phyloP scores from a whole-genome alignment of 1,140 invertebrate species.

The Drosophila kanapiae region DNA sequence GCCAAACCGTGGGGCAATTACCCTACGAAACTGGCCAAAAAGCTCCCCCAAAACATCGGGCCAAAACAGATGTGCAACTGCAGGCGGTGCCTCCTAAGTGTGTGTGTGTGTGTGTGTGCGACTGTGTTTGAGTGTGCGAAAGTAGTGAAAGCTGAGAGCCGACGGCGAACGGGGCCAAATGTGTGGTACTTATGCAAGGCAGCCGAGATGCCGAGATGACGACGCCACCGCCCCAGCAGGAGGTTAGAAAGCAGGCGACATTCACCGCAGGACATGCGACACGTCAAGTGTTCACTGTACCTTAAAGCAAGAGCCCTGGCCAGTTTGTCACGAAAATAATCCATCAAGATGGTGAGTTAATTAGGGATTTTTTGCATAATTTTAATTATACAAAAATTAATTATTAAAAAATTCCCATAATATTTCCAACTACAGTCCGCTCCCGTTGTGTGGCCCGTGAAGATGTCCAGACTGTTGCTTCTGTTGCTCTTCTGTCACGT shows the following conservation, averaged over 20 bases:
- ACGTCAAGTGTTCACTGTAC: conserved; percentile 54
- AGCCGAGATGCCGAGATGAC: conserved; percentile 48
- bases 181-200: conserved; percentile 44
- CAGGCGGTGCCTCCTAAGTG: not conserved
- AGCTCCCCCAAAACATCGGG: conserved; percentile 17
- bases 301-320: conserved; percentile 6
- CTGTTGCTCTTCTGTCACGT: conserved; percentile 85
- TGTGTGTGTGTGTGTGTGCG: conserved; percentile 11
- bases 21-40: conserved; percentile 18
- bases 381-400: not conserved
- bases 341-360: conserved; percentile 51
- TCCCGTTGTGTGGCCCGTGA: conserved; percentile 25
- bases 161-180: conserved; percentile 48
- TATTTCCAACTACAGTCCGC: conserved; percentile 16
- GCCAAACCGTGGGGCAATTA: conserved; percentile 28
- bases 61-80: conserved; percentile 33
- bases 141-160: conserved; percentile 59
- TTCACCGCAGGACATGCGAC: conserved; percentile 48
- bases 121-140: conserved; percentile 10
- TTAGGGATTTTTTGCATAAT: not conserved
- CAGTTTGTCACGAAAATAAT: conserved; percentile 25
- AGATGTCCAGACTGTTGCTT: conserved; percentile 43
- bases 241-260: conserved; percentile 49
- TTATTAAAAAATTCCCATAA: conserved; percentile 5
- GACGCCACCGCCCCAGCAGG: conserved; percentile 58